A percentile compares a stretch with the other conserved stretches of the same genome.
Conservation (phyloP, 2,888 invertebrate genomes). For the Mantis religiosa region DNA sequence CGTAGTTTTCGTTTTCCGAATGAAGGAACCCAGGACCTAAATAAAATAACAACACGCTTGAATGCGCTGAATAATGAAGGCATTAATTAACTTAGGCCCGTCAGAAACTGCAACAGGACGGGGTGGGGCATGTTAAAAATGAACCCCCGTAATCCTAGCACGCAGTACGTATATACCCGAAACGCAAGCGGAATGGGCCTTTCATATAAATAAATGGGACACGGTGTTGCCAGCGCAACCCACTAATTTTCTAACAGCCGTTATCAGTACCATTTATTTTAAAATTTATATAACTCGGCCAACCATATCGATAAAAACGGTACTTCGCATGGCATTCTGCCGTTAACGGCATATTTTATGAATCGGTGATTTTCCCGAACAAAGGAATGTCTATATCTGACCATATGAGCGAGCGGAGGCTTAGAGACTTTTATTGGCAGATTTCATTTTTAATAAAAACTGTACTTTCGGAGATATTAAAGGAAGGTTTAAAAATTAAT, state of each 20-base stretch:
- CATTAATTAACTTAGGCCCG: neutral
- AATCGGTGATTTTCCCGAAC: neutral
- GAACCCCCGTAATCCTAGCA: neutral
- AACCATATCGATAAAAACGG: neutral
- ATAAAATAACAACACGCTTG: neutral
- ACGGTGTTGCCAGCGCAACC: neutral
- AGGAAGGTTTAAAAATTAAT: no score
- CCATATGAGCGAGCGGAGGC: neutral
- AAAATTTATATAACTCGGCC: neutral
- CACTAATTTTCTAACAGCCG: neutral
- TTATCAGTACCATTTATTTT: neutral
- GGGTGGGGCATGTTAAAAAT: neutral
- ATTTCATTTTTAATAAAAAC: neutral
- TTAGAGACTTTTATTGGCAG: neutral
- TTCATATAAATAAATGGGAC: neutral
- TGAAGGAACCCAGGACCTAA: neutral
- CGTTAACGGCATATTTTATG: neutral
- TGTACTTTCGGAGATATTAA: neutral
- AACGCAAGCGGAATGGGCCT: neutral
- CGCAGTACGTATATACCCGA: neutral
- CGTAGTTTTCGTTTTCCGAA: neutral
- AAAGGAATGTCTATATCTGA: neutral
- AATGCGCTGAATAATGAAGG: neutral
- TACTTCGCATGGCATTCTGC: neutral
- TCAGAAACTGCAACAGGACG: neutral